Percentiles rank a stretch among this genome's conserved stretches.
Conservation (phyloP, 2,888 invertebrate species). For the Plagiodera versicolora region DNA sequence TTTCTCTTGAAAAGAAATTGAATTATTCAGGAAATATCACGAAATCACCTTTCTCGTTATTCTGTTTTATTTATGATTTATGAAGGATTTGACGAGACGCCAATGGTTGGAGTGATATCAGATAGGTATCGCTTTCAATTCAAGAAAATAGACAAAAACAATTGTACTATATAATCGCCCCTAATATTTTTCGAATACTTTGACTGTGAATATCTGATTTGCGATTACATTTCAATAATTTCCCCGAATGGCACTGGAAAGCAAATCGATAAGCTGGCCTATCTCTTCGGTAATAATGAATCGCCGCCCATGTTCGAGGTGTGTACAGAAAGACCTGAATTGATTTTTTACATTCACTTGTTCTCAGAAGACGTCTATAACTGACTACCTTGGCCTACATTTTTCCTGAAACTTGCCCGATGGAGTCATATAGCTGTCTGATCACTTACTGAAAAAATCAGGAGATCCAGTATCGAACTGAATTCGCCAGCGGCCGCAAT, state of each 20-base stretch:
- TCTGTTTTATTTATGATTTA: background rate
- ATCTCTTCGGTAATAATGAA: background rate
- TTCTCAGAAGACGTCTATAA: conserved; percentile 21
- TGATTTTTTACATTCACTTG: conserved; percentile 22
- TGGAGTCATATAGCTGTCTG: conserved; percentile 9
- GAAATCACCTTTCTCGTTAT: background rate
- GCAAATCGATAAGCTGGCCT: background rate
- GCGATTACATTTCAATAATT: too few species aligned
- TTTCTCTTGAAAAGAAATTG: background rate
- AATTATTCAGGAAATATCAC: background rate
- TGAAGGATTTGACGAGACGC: conserved; percentile 7
- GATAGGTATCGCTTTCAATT: background rate
- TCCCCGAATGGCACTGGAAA: background rate
- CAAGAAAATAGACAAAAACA: background rate
- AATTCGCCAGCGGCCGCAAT: background rate
- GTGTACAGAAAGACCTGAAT: conserved; percentile 15
- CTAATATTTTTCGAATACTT: too few species aligned
- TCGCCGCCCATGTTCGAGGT: conserved; percentile 11
- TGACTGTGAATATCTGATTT: too few species aligned
- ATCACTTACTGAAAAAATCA: conserved; percentile 8
- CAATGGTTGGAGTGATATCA: background rate
- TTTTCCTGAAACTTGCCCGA: conserved; percentile 12
- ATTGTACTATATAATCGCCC: too few species aligned
- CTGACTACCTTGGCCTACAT: conserved; percentile 26
- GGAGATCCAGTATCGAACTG: background rate